Evolutionary conservation across 2,113 vertebrate species (phyloP), one percentile per base, ranked within the genome.

Genomic region (Corynorhinus townsendii): DNA sequence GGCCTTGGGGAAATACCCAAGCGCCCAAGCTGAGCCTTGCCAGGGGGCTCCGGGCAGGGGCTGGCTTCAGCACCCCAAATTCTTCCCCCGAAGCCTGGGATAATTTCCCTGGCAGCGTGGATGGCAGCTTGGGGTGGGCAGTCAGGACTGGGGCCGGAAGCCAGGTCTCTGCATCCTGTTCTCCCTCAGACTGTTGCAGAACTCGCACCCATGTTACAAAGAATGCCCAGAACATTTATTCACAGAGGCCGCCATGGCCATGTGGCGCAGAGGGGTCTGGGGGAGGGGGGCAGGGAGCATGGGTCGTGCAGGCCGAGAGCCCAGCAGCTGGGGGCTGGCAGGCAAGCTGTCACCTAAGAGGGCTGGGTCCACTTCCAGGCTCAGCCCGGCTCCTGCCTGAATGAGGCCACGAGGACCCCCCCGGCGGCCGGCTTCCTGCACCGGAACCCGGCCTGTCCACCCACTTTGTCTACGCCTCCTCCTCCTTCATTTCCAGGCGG

Each of bases 161-260:
- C 47, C n/a, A 4, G 47, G 33, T 73, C 62, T 43, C 85, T 35
- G 59, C 38, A 45, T 86, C 71, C 77, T 47, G 64, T 26, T n/a
- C 75, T 47, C 26, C 40, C 62, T 62, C 91, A 49, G 6, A 43
- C 24, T 11, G 16, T 1, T 30, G 62, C 54, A 64, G 30, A 17
- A 85, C 3, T 64, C 85, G 56, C 56, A 83, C 49, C 30, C 88
- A 20, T 54, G 92, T 89, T 89, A 96, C 83, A 95, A 95, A 93
- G 87, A 89, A 90, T 33, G 38, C 40, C 69, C 33, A 22, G 8
- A 43, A 62, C 8, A 1, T 97, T 97, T 97, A 97, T 97, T 97
- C 86, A 76, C 0, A 0, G 49, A 92, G 72, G 73, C 40, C 3
- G 5, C 75, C 38, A 38, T 49, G 59, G 49, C 52, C 75, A 10